phyloP scores from a whole-genome alignment of 1,140 invertebrate species.

The Temnothorax longispinosus region DNA sequence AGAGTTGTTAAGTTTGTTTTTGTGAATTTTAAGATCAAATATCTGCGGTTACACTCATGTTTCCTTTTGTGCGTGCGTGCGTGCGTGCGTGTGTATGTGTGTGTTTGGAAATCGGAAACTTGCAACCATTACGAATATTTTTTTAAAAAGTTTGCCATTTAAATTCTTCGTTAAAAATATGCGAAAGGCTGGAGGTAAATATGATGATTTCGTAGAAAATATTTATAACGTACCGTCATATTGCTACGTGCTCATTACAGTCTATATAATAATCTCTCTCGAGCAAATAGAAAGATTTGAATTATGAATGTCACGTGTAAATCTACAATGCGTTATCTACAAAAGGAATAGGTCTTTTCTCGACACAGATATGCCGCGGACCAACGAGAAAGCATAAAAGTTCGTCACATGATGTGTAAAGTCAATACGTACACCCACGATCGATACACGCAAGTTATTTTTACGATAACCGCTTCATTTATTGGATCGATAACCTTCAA shows the following conservation, averaged over 20 bases:
- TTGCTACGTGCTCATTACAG: background rate
- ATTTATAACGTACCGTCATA: background rate
- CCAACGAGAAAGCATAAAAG: background rate
- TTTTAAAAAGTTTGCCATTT: background rate
- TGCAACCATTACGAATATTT: slow-evolving; percentile 8
- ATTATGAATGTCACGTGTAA: background rate
- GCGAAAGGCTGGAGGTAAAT: background rate
- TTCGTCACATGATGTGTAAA: slow-evolving; percentile 29
- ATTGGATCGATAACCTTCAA: slow-evolving; percentile 53
- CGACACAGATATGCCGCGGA: background rate
- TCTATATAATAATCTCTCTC: slow-evolving; percentile 19
- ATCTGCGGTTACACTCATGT: background rate
- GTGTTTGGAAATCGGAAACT: background rate
- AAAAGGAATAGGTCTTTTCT: background rate
- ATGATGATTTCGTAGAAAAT: background rate
- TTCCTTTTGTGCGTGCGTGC: background rate
- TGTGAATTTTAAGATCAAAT: background rate
- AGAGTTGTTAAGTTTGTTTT: background rate
- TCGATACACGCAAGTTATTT: slow-evolving; percentile 46
- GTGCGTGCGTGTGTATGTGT: too few relatives aligned
- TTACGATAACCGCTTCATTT: slow-evolving; percentile 19
- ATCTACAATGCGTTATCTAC: background rate
- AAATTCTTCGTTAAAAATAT: background rate
- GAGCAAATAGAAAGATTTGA: background rate
- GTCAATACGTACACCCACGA: slow-evolving; percentile 37